phyloP scores from a whole-genome alignment of 2,797 vertebrate species.

The Antrozous pallidus region DNA sequence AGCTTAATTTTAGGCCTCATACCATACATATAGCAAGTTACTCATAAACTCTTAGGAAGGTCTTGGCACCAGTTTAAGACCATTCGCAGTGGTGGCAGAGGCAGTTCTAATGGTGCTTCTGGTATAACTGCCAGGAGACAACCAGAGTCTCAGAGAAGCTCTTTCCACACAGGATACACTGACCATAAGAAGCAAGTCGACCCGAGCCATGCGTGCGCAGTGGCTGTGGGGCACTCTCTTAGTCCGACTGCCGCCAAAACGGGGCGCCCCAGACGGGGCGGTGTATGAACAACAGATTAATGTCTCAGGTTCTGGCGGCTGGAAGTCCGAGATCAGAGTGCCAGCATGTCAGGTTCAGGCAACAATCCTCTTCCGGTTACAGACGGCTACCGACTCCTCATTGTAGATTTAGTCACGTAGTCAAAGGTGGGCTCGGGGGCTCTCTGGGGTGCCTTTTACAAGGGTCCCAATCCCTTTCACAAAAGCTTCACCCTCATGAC shows the following conservation, averaged over 20 bases:
- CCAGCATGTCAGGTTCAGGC: background rate
- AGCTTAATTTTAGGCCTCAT: background rate
- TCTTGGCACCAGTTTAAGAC: background rate
- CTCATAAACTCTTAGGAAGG: background rate
- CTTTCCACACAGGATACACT: background rate
- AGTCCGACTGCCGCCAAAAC: background rate
- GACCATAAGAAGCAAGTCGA: background rate
- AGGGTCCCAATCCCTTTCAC: background rate
- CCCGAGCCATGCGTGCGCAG: background rate
- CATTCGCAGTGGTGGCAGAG: background rate
- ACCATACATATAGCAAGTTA: no score
- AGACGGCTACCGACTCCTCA: background rate
- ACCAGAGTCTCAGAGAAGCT: background rate
- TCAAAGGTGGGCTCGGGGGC: background rate
- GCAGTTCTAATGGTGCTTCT: background rate
- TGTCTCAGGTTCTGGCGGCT: no score
- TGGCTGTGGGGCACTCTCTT: background rate
- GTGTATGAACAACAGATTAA: background rate
- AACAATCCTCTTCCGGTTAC: rapidly evolving
- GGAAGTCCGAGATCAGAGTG: background rate
- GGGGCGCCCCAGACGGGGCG: background rate
- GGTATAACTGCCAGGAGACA: background rate
- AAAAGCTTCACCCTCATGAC: background rate
- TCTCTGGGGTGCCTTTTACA: background rate
- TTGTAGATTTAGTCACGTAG: no score